A percentile compares a stretch with the other conserved stretches of the same genome.
Evolutionary conservation across 2,888 invertebrate species (phyloP).

Genomic region (Oeneis ivallda): DNA sequence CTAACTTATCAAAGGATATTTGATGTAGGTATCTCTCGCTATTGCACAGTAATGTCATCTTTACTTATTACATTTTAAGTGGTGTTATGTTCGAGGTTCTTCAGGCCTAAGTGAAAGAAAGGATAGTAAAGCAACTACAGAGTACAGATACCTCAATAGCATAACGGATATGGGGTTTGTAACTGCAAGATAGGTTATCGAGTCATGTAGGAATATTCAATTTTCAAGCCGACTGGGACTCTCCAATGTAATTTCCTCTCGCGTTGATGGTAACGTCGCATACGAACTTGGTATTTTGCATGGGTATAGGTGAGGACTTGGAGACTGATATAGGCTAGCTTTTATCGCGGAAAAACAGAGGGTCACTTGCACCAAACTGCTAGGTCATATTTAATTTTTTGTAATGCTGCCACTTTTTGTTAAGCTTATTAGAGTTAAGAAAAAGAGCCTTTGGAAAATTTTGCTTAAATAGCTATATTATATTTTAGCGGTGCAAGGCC

Average conservation of each 20-base stretch:
- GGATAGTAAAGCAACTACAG: background rate
- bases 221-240: conserved; percentile 12
- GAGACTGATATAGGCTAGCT: too few relatives aligned
- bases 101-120: background rate
- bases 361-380: too few relatives aligned
- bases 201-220: conserved; percentile 21
- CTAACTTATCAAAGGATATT: background rate
- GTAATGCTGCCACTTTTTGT: background rate
- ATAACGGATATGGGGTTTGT: background rate
- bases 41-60: background rate
- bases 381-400: too few relatives aligned
- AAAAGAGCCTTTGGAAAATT: too few relatives aligned
- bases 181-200: background rate
- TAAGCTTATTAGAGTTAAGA: too few relatives aligned
- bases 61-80: background rate
- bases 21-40: too few relatives aligned
- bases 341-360: too few relatives aligned
- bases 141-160: background rate
- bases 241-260: conserved; percentile 29
- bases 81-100: background rate
- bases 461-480: too few relatives aligned
- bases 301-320: too few relatives aligned
- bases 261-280: conserved; percentile 4
- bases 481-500: too few relatives aligned
- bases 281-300: too few relatives aligned